These are phyloP conservation scores for Anguilla rostrata DNA, from an alignment of 2,113 vertebrate genomes.

Conservation along the genomic window DNA sequence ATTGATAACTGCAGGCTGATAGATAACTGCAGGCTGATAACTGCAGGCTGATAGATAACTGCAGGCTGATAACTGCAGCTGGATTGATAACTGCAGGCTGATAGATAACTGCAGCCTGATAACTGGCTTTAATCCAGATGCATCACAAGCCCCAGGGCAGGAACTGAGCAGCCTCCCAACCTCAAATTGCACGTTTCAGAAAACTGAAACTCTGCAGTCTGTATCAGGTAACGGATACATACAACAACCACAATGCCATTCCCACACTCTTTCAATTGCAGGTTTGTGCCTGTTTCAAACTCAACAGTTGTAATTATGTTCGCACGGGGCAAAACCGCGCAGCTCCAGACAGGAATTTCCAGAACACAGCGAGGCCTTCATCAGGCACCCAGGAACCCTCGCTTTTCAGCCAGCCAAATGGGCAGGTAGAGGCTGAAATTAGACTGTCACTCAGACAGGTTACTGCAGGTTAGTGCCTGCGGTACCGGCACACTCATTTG, in stretches of 20 bases:
- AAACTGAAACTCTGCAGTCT: background rate
- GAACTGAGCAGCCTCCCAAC: background rate
- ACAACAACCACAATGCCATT: slow-evolving; percentile 35
- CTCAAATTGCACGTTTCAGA: background rate
- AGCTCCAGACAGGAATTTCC: slow-evolving; percentile 53
- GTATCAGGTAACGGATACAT: background rate
- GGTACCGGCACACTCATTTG: background rate
- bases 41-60: no score
- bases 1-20: no score
- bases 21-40: no score
- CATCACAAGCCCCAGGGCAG: background rate
- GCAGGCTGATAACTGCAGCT: no score
- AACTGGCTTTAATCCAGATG: background rate
- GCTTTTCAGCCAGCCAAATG: slow-evolving; percentile 49
- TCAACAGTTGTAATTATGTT: slow-evolving; percentile 52
- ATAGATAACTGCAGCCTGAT: no score
- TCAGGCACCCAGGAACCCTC: slow-evolving; percentile 51
- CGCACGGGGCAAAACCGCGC: slow-evolving; percentile 30
- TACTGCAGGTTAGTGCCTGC: slow-evolving; percentile 46
- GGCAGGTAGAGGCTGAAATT: slow-evolving; percentile 25
- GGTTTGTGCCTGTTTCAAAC: slow-evolving; percentile 41
- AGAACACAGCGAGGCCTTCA: slow-evolving; percentile 49
- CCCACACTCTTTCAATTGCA: slow-evolving; percentile 25
- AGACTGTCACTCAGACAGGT: slow-evolving; percentile 24
- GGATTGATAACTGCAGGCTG: no score